These are phyloP conservation scores for Setipinna tenuifilis DNA, from an alignment of 2,797 vertebrate genomes.

Conservation along the genomic window DNA sequence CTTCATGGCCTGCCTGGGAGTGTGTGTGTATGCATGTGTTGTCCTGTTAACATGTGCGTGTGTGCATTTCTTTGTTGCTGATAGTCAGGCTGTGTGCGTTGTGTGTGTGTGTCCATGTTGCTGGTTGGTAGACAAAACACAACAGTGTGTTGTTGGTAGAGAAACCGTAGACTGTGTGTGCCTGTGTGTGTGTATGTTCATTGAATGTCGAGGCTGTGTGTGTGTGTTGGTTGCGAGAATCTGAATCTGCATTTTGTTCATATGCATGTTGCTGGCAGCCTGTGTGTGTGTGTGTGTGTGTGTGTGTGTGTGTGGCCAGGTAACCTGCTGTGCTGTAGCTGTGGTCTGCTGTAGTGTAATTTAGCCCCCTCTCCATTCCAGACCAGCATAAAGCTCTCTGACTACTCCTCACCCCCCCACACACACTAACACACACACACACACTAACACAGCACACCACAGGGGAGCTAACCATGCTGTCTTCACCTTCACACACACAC, in stretches of 20 bases:
- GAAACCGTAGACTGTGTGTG: too few species aligned
- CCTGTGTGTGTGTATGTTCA: background rate
- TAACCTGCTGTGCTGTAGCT: background rate
- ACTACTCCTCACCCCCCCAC: background rate
- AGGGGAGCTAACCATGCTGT: too few species aligned
- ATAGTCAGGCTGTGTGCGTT: background rate
- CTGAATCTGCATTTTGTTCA: too few species aligned
- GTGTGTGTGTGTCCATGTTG: background rate
- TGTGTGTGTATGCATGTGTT: background rate
- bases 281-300: background rate
- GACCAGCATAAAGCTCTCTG: background rate
- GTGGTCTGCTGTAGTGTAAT: background rate
- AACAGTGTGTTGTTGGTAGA: too few species aligned
- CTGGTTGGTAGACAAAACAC: too few species aligned
- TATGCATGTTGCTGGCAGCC: background rate
- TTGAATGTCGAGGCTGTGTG: background rate
- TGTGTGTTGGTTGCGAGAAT: background rate
- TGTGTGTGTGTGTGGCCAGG: background rate
- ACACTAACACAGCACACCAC: conserved; percentile 2
- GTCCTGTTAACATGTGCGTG: background rate
- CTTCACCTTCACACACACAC: background rate
- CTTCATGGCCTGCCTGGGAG: background rate
- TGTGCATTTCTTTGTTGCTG: background rate
- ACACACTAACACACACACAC: conserved; percentile 8
- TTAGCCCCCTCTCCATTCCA: background rate